Conservation (phyloP, 2,797 vertebrate species). For the Spea hammondii region DNA sequence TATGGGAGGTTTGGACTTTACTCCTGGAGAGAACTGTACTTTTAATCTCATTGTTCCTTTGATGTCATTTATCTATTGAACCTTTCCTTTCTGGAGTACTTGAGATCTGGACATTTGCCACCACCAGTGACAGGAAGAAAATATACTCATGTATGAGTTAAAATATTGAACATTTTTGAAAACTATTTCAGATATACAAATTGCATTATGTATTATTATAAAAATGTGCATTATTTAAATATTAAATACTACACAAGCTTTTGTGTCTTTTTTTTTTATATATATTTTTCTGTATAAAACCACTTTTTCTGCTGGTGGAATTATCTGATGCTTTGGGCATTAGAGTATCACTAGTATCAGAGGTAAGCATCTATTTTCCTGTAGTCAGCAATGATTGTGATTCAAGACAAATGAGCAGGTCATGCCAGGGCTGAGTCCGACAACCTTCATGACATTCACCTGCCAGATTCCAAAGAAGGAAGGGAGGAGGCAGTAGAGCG, state of each 20-base stretch:
- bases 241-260: constrained; percentile 43
- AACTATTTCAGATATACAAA: constrained; percentile 31
- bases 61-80: constrained; percentile 2
- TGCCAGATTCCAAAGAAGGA: too few species aligned
- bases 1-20: constrained; percentile 8
- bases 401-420: too few species aligned
- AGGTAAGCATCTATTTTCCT: too few species aligned
- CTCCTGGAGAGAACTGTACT: constrained; percentile 3
- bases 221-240: constrained; percentile 49
- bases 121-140: constrained; percentile 10
- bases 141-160: constrained; percentile 1
- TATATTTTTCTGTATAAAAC: not conserved
- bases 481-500: too few species aligned
- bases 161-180: constrained; percentile 25
- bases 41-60: not conserved
- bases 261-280: constrained; percentile 7
- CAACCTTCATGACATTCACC: too few species aligned
- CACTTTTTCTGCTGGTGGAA: too few species aligned
- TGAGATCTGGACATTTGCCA: constrained; percentile 20
- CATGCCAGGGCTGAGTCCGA: too few species aligned
- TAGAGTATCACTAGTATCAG: too few species aligned
- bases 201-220: constrained; percentile 28
- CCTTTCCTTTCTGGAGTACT: constrained; percentile 11
- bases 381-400: too few species aligned
- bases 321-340: too few species aligned